Conservation (phyloP, 2,113 vertebrate genomes). For the Chauna torquata region DNA sequence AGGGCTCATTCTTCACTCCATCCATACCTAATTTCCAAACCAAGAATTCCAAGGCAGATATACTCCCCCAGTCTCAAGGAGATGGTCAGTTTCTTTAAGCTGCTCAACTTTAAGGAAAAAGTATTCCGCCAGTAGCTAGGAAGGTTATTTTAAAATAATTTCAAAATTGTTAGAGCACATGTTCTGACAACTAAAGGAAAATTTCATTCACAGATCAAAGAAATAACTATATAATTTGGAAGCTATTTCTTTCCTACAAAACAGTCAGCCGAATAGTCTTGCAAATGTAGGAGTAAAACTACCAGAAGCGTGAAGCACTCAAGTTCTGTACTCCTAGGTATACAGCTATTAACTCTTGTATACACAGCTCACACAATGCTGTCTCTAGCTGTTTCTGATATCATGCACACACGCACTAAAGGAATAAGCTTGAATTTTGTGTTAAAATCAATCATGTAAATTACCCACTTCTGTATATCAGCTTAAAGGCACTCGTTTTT, state of each 20-base stretch:
- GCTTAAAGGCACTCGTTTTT: background rate
- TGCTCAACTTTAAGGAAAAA: background rate
- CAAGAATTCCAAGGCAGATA: background rate
- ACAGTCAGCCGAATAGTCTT: background rate
- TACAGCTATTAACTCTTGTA: background rate
- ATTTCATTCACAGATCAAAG: background rate
- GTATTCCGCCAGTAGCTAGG: rapidly evolving
- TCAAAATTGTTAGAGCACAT: background rate
- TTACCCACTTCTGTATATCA: background rate
- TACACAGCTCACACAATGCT: background rate
- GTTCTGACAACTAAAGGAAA: background rate
- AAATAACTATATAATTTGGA: background rate
- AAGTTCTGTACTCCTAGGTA: background rate
- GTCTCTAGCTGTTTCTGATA: background rate
- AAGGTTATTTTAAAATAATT: background rate
- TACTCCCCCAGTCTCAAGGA: background rate
- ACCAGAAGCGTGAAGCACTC: background rate
- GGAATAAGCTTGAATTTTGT: background rate
- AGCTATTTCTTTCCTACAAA: background rate
- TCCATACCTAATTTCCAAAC: background rate
- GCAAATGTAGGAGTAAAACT: background rate
- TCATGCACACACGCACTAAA: background rate
- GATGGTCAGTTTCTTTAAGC: background rate
- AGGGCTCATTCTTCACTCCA: background rate
- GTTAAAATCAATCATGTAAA: background rate